Base-by-base conservation (phyloP, 1,140 invertebrate genomes). In the Bicyclus anynana region DNA sequence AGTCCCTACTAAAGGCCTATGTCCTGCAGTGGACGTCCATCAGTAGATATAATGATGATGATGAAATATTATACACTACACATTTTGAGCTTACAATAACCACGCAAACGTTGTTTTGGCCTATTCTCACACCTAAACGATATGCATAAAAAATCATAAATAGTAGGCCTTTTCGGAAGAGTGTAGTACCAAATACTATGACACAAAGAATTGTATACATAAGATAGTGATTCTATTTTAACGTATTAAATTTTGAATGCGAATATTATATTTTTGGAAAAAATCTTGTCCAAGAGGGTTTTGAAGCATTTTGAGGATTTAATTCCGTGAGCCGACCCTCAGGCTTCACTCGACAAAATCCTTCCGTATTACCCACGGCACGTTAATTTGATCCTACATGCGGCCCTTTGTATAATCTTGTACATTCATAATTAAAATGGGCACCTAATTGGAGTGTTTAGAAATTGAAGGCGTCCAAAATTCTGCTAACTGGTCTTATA, bases 261-360 rank as follows among this genome's bases (percentile, higher is more conserved):
- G 10, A 6, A 33, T 33, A 33, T 10, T 33, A 6, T 10, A 12
- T 20, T 7, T 20, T 17, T 44, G 1, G 17, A 10, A 44, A 44
- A 44, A 44, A 20, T 20, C 5, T 42, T 20, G 38, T 44, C 7
- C 40, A 10, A n/a, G n/a, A n/a, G 40, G 16, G 17, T 12, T n/a
- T n/a, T n/a, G n/a, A n/a, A n/a, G n/a, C 40, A 9, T 44, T 44
- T 44, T 18, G 40, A 44, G 16, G 40, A 12, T 20, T 44, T 44
- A 44, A 44, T 20, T 44, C 40, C 40, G 20, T 44, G 40, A 44
- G 37, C 37, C 37, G 37, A 44, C 40, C 40, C 18, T 44, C 16
- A 44, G 40, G 40, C 40, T 44, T 44, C 40, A 44, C 40, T 44
- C 40, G 40, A 10, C 40, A 44, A 20, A 44, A 44, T 44, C 40